These are phyloP conservation scores for Centrocercus urophasianus DNA, from an alignment of 2,113 vertebrate species.

Conservation along the genomic window DNA sequence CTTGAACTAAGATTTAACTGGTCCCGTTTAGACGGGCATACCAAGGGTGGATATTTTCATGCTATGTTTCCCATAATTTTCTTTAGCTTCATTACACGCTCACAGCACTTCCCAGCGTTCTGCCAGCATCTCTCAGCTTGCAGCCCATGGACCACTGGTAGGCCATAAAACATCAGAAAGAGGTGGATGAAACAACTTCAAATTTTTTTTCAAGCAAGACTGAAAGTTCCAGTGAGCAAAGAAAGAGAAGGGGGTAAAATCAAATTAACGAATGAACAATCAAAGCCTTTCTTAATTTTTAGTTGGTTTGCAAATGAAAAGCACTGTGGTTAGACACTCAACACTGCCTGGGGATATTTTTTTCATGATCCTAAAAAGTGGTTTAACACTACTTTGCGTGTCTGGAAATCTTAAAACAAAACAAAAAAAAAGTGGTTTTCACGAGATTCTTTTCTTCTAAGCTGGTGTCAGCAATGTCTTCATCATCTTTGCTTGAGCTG, in stretches of 20 bases:
- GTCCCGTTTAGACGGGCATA: not conserved
- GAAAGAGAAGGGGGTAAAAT: conserved; percentile 2
- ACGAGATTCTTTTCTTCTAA: not conserved
- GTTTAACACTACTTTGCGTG: conserved; percentile 3
- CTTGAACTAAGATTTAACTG: conserved; percentile 16
- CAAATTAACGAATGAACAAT: conserved; percentile 23
- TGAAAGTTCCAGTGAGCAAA: not conserved
- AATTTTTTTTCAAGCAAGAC: not conserved
- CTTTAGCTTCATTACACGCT: not conserved
- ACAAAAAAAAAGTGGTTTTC: not conserved
- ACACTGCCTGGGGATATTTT: conserved; percentile 12
- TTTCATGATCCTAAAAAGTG: conserved; percentile 20
- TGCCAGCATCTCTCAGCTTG: not conserved
- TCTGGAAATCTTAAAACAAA: not conserved
- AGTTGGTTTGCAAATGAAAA: conserved; percentile 18
- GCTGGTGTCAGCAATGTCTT: not conserved
- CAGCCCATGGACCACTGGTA: not conserved
- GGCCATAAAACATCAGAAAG: not conserved
- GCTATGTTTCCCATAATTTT: not conserved
- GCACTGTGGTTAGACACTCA: not conserved
- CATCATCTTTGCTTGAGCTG: not conserved
- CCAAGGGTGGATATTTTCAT: not conserved
- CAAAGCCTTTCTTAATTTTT: conserved; percentile 36
- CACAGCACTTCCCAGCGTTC: not conserved
- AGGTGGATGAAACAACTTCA: not conserved